These are phyloP conservation scores for Limnothrissa miodon DNA, from an alignment of 2,113 vertebrate species.

Conservation along the genomic window DNA sequence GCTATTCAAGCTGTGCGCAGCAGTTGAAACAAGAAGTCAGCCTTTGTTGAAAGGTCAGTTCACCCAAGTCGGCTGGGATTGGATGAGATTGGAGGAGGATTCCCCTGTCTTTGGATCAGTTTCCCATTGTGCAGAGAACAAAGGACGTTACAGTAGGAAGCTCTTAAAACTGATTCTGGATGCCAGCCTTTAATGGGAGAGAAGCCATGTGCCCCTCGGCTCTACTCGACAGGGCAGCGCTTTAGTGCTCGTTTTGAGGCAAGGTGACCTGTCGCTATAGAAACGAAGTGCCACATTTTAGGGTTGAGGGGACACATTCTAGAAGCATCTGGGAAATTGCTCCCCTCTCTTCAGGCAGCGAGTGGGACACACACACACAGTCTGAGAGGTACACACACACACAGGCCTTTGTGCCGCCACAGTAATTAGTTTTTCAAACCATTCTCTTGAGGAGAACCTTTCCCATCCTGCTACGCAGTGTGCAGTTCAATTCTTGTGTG, in stretches of 20 bases:
- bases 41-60: neutral
- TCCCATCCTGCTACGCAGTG: neutral
- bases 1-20: slow-evolving; percentile 15
- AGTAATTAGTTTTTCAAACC: neutral
- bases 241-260: neutral
- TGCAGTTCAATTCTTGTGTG: neutral
- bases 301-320: slow-evolving; percentile 51
- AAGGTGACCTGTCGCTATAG: slow-evolving; percentile 8
- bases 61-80: neutral
- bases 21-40: neutral
- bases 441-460: neutral
- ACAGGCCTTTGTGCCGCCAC: neutral
- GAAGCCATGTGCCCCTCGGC: neutral
- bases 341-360: slow-evolving; percentile 27
- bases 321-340: slow-evolving; percentile 41
- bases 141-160: neutral
- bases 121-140: neutral
- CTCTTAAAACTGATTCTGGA: slow-evolving; percentile 2
- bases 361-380: neutral
- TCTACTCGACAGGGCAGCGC: neutral
- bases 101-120: slow-evolving; percentile 11
- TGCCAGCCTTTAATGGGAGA: neutral
- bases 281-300: slow-evolving; percentile 48
- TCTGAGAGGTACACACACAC: neutral
- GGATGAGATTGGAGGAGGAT: neutral